Base-by-base conservation (phyloP, 2,113 vertebrate species). In the Plecotus auritus region DNA sequence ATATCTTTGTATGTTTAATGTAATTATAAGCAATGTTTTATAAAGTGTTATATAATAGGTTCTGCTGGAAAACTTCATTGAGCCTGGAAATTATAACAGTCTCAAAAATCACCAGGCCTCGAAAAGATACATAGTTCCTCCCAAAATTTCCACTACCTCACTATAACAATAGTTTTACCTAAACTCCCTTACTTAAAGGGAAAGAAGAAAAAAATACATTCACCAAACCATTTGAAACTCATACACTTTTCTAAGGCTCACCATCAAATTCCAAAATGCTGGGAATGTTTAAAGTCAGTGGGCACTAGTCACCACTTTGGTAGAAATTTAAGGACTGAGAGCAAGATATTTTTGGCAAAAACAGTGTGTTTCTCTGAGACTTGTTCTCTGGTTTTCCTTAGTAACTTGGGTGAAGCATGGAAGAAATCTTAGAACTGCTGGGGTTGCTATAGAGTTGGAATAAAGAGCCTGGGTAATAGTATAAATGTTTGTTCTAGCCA, bases 161-260 rank as follows among this genome's bases (percentile, higher is more conserved):
- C 28, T 85, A 18, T 83, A 90, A 49, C 14, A 90, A 35, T 30
- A 80, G 30, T 90, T 94, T 94, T 51, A 94, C 83, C 67, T 87
- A 86, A 91, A 74, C 51, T 83, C 16, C 16, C 18, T 70, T 20
- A 74, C 30, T 49, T 94, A 37, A 95, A 90, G 88, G 32, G 20
- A 76, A 95, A 92, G 80, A 40, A 37, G 92, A 90, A 85, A 32
- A 17, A 95, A 90, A 87, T 28, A 56, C 17, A 74, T 84, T 45
- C 22, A 16, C 37, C 54, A 49, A 81, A 80, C 17, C 8, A 76
- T 84, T 40, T 87, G 30, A 81, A 93, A 88, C 37, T 54, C 85
- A 74, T 70, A 67, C 32, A 47, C 56, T 90, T 80, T 74, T 92
- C n/a, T 78, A n/a, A 54, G 37, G 72, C 20, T 70, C 26, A 17